Conservation (phyloP, 2,113 vertebrate species). For the Meleagris gallopavo region DNA sequence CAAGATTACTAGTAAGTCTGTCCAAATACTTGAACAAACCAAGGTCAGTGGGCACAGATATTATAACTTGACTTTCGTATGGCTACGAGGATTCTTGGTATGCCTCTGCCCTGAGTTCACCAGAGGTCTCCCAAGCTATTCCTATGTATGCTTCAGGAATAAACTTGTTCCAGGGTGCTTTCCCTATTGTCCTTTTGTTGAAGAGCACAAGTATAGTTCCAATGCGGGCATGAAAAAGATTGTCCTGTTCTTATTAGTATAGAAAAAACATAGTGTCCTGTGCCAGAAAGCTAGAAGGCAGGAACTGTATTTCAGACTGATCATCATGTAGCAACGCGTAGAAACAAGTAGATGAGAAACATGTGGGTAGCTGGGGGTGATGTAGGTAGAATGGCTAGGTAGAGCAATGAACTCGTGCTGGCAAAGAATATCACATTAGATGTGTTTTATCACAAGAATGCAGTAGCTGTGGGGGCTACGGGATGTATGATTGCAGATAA, state of each 20-base stretch:
- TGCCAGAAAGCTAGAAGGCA: not conserved
- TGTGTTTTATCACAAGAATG: not conserved
- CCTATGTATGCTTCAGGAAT: not conserved
- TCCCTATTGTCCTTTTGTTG: not conserved
- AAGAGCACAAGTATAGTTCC: accelerated
- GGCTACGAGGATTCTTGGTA: not conserved
- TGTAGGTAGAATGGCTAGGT: not conserved
- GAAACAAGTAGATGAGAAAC: not conserved
- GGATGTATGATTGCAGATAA: not conserved
- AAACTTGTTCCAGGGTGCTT: not conserved
- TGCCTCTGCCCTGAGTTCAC: not conserved
- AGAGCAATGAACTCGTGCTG: not conserved
- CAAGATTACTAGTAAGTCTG: not conserved
- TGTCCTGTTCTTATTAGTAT: not conserved
- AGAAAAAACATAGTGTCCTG: not conserved
- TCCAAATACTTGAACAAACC: not conserved
- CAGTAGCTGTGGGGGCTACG: not conserved
- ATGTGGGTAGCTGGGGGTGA: not conserved
- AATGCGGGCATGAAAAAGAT: not conserved
- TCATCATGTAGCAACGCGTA: not conserved
- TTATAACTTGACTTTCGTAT: not conserved
- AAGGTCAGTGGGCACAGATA: not conserved
- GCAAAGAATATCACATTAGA: not conserved
- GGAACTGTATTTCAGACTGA: not conserved
- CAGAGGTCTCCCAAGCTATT: not conserved